Evolutionary conservation across 2,888 invertebrate genomes (phyloP), one percentile per base, ranked within the genome.

Genomic region (Bombylius major): DNA sequence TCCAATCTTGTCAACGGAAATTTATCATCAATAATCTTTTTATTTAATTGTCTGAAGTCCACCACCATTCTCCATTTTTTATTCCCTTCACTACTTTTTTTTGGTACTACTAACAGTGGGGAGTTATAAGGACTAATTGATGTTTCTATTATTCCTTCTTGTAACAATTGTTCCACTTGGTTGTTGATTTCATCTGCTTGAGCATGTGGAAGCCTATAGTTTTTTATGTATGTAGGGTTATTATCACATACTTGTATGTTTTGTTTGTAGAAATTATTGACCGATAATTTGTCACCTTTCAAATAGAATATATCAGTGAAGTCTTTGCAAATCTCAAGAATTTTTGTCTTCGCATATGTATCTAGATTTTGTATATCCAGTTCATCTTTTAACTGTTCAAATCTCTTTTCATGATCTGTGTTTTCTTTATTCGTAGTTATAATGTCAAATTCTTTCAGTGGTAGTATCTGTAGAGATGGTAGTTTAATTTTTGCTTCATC

Each of bases 111-210:
- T 62, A 65, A 57, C 48, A 65, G 47, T 32, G 65, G 57, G 45
- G 53, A 51, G 55, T 58, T 52, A 57, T 61, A 62, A 55, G 66
- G 64, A 36, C 56, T 56, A 5, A 32, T 47, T 31, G 64, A 63
- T 9, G 60, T 63, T 55, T 55, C 47, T 31, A 69, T 67, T 5
- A 69, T 66, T 1, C 58, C 58, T 56, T 66, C 53, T 13, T 60
- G 34, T 50, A 66, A 47, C 62, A 67, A 61, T 57, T 65, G 60
- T 46, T 61, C 45, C 5, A 66, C 62, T 62, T 68, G 66, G 5
- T 32, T 33, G n/a, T 56, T 47, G 8, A 58, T 55, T 53, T 56
- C 56, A 3, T 47, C 32, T 11, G 48, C 50, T 23, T 56, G 58
- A 8, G 47, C 23, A 13, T 56, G 44, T 6, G 56, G 53, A 4